Base-by-base conservation (phyloP, 2,888 invertebrate genomes). In the Tetragnatha montana region DNA sequence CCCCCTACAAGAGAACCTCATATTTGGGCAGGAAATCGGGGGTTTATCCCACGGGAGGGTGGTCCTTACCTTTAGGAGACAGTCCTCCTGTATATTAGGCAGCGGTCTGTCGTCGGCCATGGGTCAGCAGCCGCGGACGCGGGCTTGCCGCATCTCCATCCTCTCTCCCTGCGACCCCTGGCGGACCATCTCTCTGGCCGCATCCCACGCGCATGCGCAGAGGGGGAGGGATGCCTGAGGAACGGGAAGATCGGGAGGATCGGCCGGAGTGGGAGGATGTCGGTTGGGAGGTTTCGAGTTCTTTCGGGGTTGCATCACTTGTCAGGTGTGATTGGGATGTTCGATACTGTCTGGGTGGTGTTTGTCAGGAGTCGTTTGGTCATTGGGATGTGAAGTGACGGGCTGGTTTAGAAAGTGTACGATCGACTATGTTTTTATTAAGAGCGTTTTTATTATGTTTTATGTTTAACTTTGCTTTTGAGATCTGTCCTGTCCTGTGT, bases 61-160 rank as follows among this genome's bases (percentile, higher is more conserved):
- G 8, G 14, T 22, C 6, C 82, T 47, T 68, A 90, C 90, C 90
- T 90, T 90, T 83, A 90, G 87, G 78, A 90, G 87, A 35, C 90
- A 90, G 19, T 90, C 90, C 84, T 90, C 90, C 74, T 90, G 90
- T 22, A 90, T 90, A 76, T 90, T 90, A 47, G 90, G 90, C 87
- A 90, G 68, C 75, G 87, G 90, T 71, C 90, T 19, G 71, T 90
- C 90, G 49, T 90, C 89, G 21, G 89, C 89, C 89, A 90, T 90
- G 81, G 60, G 50, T 68, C 21, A 19, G 35, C 60, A 49, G 50
- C 49, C 7, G 51, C 47, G 70, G 68, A 75, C 75, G 80, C 69
- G 82, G 81, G 76, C 35, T 85, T 75, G 73, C 87, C 47, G 89
- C 89, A 83, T 88, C 88, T 89, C 84, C 88, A 89, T 89, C 89